Percentiles rank a stretch among this genome's conserved stretches.
Conservation (phyloP, 2,797 vertebrate species). For the Anas capensis region DNA sequence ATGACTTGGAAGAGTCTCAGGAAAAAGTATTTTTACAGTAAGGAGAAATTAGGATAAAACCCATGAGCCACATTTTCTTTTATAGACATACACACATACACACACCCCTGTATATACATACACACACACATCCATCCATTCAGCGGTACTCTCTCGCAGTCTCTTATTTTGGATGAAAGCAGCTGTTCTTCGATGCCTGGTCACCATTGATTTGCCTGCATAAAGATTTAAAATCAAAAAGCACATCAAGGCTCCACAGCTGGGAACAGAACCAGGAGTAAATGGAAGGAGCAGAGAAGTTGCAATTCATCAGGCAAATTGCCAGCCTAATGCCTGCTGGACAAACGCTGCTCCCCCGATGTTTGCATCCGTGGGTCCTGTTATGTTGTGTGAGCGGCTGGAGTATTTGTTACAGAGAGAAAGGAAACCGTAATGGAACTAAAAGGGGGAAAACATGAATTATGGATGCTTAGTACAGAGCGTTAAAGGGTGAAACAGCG, state of each 20-base stretch:
- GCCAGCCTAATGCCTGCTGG: neutral
- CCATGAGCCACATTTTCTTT: neutral
- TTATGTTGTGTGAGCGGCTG: neutral
- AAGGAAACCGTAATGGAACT: conserved; percentile 41
- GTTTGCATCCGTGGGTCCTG: neutral
- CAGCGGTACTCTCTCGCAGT: neutral
- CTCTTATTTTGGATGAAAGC: neutral
- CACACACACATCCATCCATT: neutral
- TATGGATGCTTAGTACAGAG: conserved; percentile 16
- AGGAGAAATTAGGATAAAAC: neutral
- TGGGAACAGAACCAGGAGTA: conserved; percentile 4
- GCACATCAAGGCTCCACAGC: neutral
- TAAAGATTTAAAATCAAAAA: neutral
- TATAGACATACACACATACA: neutral
- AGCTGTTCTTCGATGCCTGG: neutral
- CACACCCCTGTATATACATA: neutral
- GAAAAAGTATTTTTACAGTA: neutral
- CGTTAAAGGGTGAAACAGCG: neutral
- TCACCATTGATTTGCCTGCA: neutral
- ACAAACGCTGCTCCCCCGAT: neutral
- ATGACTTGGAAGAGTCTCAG: neutral
- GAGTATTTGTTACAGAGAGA: neutral
- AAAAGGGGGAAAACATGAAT: conserved; percentile 28
- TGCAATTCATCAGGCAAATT: conserved; percentile 21
- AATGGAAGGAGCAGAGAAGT: neutral